Percentiles rank a stretch among this genome's conserved stretches.
phyloP scores from a whole-genome alignment of 2,797 vertebrate genomes.

The Myripristis jacobus region DNA sequence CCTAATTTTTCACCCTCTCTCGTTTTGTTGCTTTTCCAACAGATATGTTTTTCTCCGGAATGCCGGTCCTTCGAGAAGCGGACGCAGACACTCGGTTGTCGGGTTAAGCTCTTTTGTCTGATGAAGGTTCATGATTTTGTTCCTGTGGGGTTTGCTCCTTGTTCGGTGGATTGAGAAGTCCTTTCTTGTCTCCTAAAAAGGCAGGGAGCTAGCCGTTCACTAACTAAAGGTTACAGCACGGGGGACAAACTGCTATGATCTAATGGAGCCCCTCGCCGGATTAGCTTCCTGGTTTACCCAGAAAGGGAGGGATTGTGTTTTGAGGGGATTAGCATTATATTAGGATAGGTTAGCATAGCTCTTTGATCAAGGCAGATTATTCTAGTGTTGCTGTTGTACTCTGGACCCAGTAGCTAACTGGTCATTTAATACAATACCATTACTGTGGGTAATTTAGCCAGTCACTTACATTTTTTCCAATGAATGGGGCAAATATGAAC shows the following conservation, averaged over 20 bases:
- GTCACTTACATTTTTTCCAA: too few species aligned
- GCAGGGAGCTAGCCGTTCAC: neutral
- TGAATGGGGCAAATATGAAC: too few species aligned
- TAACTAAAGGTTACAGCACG: neutral
- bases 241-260: slow-evolving; percentile 7
- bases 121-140: neutral
- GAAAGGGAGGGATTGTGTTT: neutral
- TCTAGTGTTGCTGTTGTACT: neutral
- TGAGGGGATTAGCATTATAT: slow-evolving; percentile 21
- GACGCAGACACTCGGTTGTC: neutral
- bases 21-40: neutral
- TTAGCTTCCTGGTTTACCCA: neutral
- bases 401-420: slow-evolving; percentile 30
- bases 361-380: slow-evolving; percentile 71
- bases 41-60: neutral
- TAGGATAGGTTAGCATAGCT: slow-evolving; percentile 21
- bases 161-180: neutral
- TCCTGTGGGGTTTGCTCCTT: neutral
- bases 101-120: slow-evolving; percentile 3
- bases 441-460: neutral
- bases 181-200: neutral
- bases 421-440: slow-evolving; percentile 16
- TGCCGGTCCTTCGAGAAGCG: neutral
- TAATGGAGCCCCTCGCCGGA: neutral
- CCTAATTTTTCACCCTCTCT: slow-evolving; percentile 1